phyloP scores from a whole-genome alignment of 2,888 invertebrate genomes.

The Drosophila neonasuta region DNA sequence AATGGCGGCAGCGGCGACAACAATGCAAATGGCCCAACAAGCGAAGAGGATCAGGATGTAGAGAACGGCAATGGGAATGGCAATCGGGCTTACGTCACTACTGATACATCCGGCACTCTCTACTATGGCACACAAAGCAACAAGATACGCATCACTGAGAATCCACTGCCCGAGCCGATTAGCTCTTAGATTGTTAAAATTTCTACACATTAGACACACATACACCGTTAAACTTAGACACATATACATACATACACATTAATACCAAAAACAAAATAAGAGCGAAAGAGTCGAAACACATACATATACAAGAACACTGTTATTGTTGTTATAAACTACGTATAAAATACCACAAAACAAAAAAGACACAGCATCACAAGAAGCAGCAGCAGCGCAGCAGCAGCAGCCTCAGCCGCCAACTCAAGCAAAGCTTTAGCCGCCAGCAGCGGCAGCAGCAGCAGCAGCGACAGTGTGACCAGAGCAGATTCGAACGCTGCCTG shows the following conservation, averaged over 20 bases:
- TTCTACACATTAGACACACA: slow-evolving; percentile 31
- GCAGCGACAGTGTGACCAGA: slow-evolving; percentile 56
- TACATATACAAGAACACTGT: slow-evolving; percentile 57
- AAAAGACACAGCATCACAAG: slow-evolving; percentile 17
- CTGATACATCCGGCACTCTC: slow-evolving; percentile 73
- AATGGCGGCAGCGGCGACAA: slow-evolving; percentile 50
- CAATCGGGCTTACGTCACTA: slow-evolving; percentile 68
- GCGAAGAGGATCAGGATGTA: slow-evolving; percentile 53
- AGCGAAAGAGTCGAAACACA: slow-evolving; percentile 38
- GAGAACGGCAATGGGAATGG: slow-evolving; percentile 60
- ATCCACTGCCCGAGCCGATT: slow-evolving; percentile 82
- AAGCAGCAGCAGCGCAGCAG: slow-evolving; percentile 39
- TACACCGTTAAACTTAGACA: slow-evolving; percentile 27
- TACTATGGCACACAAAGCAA: slow-evolving; percentile 78
- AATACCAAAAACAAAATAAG: slow-evolving; percentile 32
- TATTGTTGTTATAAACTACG: slow-evolving; percentile 71
- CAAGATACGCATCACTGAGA: slow-evolving; percentile 82
- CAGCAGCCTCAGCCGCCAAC: slow-evolving; percentile 62
- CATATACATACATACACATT: slow-evolving; percentile 41
- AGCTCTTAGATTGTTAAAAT: slow-evolving; percentile 79
- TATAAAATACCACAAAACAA: slow-evolving; percentile 39
- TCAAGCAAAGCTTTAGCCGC: slow-evolving; percentile 67
- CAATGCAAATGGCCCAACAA: slow-evolving; percentile 51
- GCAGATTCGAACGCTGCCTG: slow-evolving; percentile 51
- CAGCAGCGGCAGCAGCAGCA: slow-evolving; percentile 32